phyloP scores from a whole-genome alignment of 2,888 invertebrate genomes.

The Lepidochrysops patricia region DNA sequence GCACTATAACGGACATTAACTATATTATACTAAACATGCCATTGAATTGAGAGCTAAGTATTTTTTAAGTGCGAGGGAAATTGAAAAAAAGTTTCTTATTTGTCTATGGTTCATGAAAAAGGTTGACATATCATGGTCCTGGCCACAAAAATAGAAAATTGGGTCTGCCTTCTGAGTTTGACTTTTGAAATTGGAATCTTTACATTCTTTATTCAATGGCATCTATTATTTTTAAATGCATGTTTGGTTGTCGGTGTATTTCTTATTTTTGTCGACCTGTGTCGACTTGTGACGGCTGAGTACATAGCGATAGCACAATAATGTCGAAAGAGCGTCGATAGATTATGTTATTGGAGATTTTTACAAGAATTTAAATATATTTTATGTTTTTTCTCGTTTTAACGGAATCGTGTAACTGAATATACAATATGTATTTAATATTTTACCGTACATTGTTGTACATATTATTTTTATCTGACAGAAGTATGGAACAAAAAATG shows the following conservation, averaged over 20 bases:
- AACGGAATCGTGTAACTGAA: background rate
- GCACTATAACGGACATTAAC: slow-evolving; percentile 3
- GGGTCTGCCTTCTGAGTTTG: background rate
- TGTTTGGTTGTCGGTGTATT: slow-evolving; percentile 11
- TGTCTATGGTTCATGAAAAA: background rate
- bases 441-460: background rate
- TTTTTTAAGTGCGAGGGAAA: background rate
- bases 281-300: background rate
- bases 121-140: slow-evolving; percentile 1
- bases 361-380: background rate
- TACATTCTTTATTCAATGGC: slow-evolving; percentile 8
- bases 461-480: background rate
- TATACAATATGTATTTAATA: background rate
- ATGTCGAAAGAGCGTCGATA: slow-evolving; percentile 9
- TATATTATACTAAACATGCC: background rate
- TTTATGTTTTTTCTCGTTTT: background rate
- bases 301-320: slow-evolving; percentile 15
- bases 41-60: slow-evolving; percentile 6
- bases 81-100: background rate
- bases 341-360: background rate
- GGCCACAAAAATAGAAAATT: background rate
- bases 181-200: background rate
- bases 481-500: background rate
- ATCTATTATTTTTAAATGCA: slow-evolving; percentile 2
- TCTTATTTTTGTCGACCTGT: slow-evolving; percentile 4